Percentiles rank a stretch among this genome's conserved stretches.
Conservation (phyloP, 1,140 invertebrate genomes). For the Drosophila bifasciata region DNA sequence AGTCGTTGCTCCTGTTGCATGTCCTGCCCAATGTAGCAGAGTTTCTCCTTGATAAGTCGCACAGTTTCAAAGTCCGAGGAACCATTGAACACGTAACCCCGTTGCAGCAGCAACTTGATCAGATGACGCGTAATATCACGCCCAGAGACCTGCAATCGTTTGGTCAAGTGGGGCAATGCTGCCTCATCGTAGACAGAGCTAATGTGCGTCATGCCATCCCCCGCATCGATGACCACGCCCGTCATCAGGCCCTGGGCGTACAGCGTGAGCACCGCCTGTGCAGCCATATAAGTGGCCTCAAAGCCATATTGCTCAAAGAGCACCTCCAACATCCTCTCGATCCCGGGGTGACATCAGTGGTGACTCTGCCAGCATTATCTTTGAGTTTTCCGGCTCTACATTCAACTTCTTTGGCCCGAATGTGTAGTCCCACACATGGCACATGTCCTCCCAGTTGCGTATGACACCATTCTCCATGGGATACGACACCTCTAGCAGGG, state of each 20-base stretch:
- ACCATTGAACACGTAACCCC: conserved; percentile 99
- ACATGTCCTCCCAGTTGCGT: conserved; percentile 99
- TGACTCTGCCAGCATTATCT: conserved; percentile 99
- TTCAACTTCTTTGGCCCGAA: conserved; percentile 99
- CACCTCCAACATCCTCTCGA: conserved; percentile 98
- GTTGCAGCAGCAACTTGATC: conserved; percentile 96
- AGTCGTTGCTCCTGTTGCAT: conserved; percentile 99
- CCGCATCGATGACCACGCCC: conserved; percentile 99
- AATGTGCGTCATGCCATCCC: conserved; percentile 99
- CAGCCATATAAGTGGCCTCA: conserved; percentile 97
- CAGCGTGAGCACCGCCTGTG: conserved; percentile 98
- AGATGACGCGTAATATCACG: conserved; percentile 99
- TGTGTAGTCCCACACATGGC: conserved; percentile 99
- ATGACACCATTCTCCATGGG: conserved; percentile 99
- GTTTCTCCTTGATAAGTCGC: conserved; percentile 99
- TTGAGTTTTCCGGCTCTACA: conserved; percentile 96
- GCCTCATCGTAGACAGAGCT: conserved; percentile 99
- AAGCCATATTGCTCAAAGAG: conserved; percentile 99
- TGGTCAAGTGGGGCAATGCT: conserved; percentile 96
- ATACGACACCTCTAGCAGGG: conserved; percentile 99
- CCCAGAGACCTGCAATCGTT: conserved; percentile 98
- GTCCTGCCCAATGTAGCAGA: conserved; percentile 99
- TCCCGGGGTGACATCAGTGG: conserved; percentile 99
- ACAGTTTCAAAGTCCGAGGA: conserved; percentile 99
- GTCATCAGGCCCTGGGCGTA: conserved; percentile 99